Percentiles rank a stretch among this genome's conserved stretches.
Evolutionary conservation across 2,113 vertebrate genomes (phyloP).

Genomic region (Pomatostomus ruficeps): DNA sequence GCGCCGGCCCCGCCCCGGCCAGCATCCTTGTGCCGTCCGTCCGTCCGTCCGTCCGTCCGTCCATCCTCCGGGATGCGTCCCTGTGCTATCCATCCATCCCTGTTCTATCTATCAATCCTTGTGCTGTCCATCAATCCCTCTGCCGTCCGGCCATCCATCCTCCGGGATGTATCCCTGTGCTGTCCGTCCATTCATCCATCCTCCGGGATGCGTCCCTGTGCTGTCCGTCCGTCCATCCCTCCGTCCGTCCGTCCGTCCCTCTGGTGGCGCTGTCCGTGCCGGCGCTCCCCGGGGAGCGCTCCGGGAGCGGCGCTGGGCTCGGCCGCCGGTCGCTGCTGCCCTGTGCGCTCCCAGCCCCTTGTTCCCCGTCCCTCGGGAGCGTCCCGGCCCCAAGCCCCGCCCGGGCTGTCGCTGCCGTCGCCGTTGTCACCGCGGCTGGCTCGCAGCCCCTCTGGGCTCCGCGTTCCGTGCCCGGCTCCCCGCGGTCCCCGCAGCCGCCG

Average conservation of each 20-base stretch:
- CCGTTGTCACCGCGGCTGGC: not conserved
- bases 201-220: not conserved
- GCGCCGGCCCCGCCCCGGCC: not conserved
- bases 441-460: not conserved
- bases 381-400: not conserved
- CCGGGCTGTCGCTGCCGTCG: not conserved
- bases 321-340: fast-evolving
- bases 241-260: not conserved
- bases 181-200: too few species aligned
- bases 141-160: too few species aligned
- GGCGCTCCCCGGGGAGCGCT: not conserved
- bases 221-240: fast-evolving
- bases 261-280: not conserved
- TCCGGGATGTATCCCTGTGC: not conserved
- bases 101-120: too few species aligned
- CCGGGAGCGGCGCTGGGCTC: not conserved
- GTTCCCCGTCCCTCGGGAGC: not conserved
- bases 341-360: not conserved
- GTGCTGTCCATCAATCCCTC: too few species aligned
- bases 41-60: not conserved
- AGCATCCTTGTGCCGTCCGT: not conserved
- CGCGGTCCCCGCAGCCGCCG: not conserved
- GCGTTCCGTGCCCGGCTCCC: not conserved
- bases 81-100: fast-evolving
- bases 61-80: not conserved